phyloP scores from a whole-genome alignment of 2,888 invertebrate species.

The Caradrina kadenii region DNA sequence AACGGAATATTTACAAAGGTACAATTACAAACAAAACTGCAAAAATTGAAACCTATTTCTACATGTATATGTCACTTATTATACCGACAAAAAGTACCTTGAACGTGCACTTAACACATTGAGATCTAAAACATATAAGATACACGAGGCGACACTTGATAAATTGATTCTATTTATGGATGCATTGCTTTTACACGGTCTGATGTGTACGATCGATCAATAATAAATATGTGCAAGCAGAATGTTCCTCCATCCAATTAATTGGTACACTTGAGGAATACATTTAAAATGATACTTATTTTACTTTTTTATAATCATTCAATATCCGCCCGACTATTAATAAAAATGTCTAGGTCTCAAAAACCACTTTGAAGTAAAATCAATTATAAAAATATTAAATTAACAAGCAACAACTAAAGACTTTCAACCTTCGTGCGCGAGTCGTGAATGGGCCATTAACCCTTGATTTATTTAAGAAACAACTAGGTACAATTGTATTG shows the following conservation, averaged over 20 bases:
- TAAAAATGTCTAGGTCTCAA: slow-evolving; percentile 48
- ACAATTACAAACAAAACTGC: slow-evolving; percentile 13
- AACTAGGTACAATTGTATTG: slow-evolving; percentile 69
- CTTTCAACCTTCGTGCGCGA: slow-evolving; percentile 65
- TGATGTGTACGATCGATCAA: slow-evolving; percentile 57
- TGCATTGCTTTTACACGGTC: slow-evolving; percentile 55
- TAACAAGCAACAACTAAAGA: slow-evolving; percentile 62
- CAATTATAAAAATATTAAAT: slow-evolving; percentile 64
- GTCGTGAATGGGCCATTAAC: slow-evolving; percentile 74
- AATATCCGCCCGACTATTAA: slow-evolving; percentile 42
- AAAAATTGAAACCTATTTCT: slow-evolving; percentile 1
- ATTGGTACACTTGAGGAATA: slow-evolving; percentile 55
- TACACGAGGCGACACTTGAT: slow-evolving; percentile 55
- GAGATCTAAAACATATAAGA: slow-evolving; percentile 57
- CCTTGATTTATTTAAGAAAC: slow-evolving; percentile 75
- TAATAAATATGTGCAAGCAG: slow-evolving; percentile 57
- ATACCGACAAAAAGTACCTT: slow-evolving; percentile 20
- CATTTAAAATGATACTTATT: slow-evolving; percentile 56
- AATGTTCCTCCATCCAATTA: slow-evolving; percentile 55
- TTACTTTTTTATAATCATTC: slow-evolving; percentile 45
- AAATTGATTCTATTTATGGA: slow-evolving; percentile 62
- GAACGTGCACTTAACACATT: slow-evolving; percentile 48
- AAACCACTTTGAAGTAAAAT: slow-evolving; percentile 45
- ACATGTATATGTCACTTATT: slow-evolving; percentile 22
- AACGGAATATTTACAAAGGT: neutral